Percentiles rank a stretch among this genome's conserved stretches.
phyloP scores from a whole-genome alignment of 2,113 vertebrate species.

The Odobenus rosmarus region DNA sequence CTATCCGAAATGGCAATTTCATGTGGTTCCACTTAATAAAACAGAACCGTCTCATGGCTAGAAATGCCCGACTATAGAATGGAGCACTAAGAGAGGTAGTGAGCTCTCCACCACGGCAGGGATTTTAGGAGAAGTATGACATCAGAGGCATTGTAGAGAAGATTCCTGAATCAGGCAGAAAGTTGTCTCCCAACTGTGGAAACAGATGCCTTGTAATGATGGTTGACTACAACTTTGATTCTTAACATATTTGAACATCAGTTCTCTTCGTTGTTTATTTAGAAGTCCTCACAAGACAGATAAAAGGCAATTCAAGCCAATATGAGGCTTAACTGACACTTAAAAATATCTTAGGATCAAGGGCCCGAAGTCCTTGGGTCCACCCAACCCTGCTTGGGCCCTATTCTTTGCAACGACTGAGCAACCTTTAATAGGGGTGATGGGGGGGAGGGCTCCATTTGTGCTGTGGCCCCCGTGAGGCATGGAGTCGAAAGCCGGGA shows the following conservation, averaged over 20 bases:
- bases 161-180: not conserved
- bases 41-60: not conserved
- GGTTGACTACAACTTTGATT: not conserved
- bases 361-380: not conserved
- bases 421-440: not conserved
- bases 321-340: not conserved
- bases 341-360: not conserved
- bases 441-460: not conserved
- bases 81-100: not conserved
- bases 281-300: constrained; percentile 12
- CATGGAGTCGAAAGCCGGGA: not conserved
- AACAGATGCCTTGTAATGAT: not conserved
- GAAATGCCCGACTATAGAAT: not conserved
- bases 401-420: not conserved
- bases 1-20: not conserved
- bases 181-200: not conserved
- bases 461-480: not conserved
- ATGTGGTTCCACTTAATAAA: not conserved
- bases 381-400: not conserved
- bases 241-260: not conserved
- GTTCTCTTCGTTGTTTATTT: not conserved
- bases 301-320: constrained; percentile 19
- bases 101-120: not conserved
- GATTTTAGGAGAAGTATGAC: not conserved
- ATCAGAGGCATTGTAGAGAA: not conserved